Evolutionary conservation across 2,888 invertebrate genomes (phyloP).

Genomic region (Mylabris sibirica): DNA sequence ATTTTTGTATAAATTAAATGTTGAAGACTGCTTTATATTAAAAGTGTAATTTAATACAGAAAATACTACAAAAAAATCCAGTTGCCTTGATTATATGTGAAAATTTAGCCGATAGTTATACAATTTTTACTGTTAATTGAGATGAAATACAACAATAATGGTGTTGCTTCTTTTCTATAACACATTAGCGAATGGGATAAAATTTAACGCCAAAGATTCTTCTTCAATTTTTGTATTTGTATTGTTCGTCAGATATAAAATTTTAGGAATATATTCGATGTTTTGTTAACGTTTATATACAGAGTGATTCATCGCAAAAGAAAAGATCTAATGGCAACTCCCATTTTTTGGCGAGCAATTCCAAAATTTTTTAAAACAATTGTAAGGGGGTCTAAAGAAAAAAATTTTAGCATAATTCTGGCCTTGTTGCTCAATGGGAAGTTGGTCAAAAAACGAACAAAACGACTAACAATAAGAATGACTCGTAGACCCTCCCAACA

Average conservation of each 20-base stretch:
- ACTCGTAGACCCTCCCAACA: too few species aligned
- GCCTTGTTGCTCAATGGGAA: too few species aligned
- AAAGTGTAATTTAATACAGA: conserved; percentile 15
- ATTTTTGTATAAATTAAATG: conserved; percentile 13
- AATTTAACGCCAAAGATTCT: not conserved
- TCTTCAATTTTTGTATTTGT: not conserved
- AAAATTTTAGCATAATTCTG: too few species aligned
- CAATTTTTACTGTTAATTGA: conserved; percentile 19
- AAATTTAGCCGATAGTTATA: conserved; percentile 23
- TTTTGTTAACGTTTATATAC: conserved; percentile 8
- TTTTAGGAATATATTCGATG: not conserved
- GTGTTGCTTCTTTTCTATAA: not conserved
- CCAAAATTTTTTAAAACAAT: too few species aligned
- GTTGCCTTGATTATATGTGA: conserved; percentile 39
- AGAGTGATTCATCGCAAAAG: too few species aligned
- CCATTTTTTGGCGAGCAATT: too few species aligned
- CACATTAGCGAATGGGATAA: not conserved
- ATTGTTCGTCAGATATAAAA: conserved; percentile 2
- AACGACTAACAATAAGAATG: too few species aligned
- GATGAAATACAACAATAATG: not conserved
- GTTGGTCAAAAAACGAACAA: too few species aligned
- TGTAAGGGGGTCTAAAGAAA: too few species aligned
- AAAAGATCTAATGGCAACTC: too few species aligned
- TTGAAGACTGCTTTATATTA: conserved; percentile 27
- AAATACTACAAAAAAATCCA: conserved; percentile 25